phyloP scores from a whole-genome alignment of 2,113 vertebrate genomes.

The Xenopus tropicalis region DNA sequence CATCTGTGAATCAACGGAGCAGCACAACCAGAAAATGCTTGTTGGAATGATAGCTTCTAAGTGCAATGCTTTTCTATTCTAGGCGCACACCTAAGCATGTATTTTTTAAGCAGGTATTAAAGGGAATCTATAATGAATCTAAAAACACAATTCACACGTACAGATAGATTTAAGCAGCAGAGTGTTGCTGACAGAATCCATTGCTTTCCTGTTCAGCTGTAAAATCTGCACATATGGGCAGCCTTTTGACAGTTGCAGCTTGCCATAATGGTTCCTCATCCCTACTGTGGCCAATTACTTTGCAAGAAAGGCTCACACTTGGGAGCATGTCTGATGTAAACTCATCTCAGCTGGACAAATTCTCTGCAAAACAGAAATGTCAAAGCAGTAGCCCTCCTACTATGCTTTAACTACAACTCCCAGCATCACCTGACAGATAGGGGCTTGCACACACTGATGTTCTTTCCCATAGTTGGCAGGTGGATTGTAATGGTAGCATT shows the following conservation, averaged over 20 bases:
- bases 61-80: not conserved
- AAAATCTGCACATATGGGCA: not conserved
- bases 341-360: not conserved
- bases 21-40: not conserved
- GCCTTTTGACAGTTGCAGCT: not conserved
- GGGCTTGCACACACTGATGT: no score
- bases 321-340: not conserved
- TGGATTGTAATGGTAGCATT: no score
- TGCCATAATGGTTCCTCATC: not conserved
- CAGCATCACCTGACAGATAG: not conserved
- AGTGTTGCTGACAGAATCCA: constrained; percentile 2
- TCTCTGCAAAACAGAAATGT: not conserved
- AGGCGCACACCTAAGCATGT: not conserved
- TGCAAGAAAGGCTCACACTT: not conserved
- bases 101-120: not conserved
- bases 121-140: not conserved
- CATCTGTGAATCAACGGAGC: not conserved
- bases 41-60: not conserved
- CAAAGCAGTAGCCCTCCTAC: not conserved
- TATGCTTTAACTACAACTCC: not conserved
- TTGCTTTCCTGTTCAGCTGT: not conserved
- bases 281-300: not conserved
- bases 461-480: no score
- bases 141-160: not conserved
- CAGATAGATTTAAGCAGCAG: not conserved